phyloP scores from a whole-genome alignment of 2,113 vertebrate genomes.

The Gambusia holbrooki region DNA sequence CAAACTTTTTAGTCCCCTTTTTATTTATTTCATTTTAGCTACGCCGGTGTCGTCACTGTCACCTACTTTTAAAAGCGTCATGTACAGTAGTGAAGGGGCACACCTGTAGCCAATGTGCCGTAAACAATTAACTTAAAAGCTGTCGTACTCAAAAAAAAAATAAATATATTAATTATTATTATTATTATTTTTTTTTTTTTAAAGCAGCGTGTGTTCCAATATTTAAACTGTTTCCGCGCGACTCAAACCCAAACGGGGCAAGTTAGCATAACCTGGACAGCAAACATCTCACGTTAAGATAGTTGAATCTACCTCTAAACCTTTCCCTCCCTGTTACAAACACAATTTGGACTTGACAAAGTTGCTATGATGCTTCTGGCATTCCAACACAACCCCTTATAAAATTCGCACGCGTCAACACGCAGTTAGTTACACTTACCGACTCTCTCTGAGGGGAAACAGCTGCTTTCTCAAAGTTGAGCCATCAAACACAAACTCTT shows the following conservation, averaged over 20 bases:
- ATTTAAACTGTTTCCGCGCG: neutral
- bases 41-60: neutral
- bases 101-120: neutral
- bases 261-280: neutral
- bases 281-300: neutral
- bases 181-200: too few species aligned
- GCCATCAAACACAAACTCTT: neutral
- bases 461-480: neutral
- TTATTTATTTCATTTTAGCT: too few species aligned
- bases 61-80: neutral
- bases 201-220: too few species aligned
- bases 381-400: neutral
- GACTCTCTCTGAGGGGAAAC: neutral
- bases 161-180: too few species aligned
- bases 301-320: neutral
- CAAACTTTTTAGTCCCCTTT: too few species aligned
- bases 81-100: neutral
- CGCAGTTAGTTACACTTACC: constrained; percentile 27
- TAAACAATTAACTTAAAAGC: neutral
- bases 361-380: neutral
- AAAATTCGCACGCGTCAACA: too few species aligned
- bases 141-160: too few species aligned
- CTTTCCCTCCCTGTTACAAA: too few species aligned
- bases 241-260: neutral
- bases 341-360: neutral